phyloP scores from a whole-genome alignment of 2,888 invertebrate species.

The Drosophila bunnanda region DNA sequence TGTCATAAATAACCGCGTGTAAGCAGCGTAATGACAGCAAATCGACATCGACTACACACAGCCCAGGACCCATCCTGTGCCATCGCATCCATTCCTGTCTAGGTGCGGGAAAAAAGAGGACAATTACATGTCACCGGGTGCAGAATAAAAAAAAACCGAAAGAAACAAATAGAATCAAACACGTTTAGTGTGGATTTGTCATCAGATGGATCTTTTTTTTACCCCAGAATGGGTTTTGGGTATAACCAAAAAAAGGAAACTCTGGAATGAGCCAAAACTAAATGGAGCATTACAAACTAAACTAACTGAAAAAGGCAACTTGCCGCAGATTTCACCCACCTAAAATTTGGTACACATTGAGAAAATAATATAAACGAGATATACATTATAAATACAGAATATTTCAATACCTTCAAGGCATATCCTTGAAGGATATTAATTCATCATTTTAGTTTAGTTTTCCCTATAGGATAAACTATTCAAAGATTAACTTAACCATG shows the following conservation, averaged over 20 bases:
- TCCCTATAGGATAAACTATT: not conserved
- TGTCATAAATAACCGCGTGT: slow-evolving; percentile 82
- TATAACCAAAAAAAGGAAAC: slow-evolving; percentile 17
- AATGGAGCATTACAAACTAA: slow-evolving; percentile 74
- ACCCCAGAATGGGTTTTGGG: slow-evolving; percentile 7
- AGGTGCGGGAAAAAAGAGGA: slow-evolving; percentile 46
- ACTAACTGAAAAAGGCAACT: slow-evolving; percentile 71
- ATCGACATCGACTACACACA: slow-evolving; percentile 39
- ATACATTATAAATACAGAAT: not conserved
- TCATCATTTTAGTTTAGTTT: no score
- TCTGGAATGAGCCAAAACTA: slow-evolving; percentile 49
- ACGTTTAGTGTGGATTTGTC: slow-evolving; percentile 75
- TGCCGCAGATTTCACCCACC: slow-evolving; percentile 47
- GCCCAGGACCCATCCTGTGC: not conserved
- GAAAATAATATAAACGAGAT: not conserved
- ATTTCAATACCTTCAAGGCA: not conserved
- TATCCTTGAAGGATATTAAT: not conserved
- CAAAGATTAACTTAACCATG: not conserved
- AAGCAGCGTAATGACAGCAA: slow-evolving; percentile 74
- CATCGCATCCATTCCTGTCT: slow-evolving; percentile 12
- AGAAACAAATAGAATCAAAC: slow-evolving; percentile 67
- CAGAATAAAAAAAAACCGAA: slow-evolving; percentile 4
- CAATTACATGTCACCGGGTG: slow-evolving; percentile 58
- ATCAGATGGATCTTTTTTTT: slow-evolving; percentile 48
- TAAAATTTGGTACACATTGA: slow-evolving; percentile 4